Conservation (phyloP, 2,113 vertebrate genomes). For the Camarhynchus parvulus region DNA sequence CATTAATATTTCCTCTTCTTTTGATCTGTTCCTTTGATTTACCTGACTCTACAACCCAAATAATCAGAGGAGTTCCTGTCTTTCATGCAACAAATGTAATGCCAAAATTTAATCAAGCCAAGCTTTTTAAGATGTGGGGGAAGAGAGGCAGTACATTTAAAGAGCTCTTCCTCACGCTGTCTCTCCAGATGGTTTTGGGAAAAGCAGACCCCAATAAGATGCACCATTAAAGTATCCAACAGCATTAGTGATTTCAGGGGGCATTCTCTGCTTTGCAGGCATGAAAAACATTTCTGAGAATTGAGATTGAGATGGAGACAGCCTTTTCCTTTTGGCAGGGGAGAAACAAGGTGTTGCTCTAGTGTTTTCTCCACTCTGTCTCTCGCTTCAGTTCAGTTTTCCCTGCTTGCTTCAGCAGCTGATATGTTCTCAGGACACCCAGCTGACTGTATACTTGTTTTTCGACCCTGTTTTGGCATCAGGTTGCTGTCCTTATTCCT, state of each 20-base stretch:
- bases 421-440: background rate
- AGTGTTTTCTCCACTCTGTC: accelerated
- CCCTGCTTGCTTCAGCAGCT: background rate
- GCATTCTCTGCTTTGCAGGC: background rate
- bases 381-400: background rate
- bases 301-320: background rate
- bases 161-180: background rate
- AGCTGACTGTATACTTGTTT: conserved; percentile 35
- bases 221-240: background rate
- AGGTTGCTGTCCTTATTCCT: conserved; percentile 26
- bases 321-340: background rate
- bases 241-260: background rate
- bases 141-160: background rate
- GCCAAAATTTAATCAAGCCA: conserved; percentile 66
- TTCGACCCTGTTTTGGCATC: conserved; percentile 36
- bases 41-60: conserved; percentile 56
- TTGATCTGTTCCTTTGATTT: conserved; percentile 71
- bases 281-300: background rate
- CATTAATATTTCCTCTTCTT: conserved; percentile 66
- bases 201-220: background rate
- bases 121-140: background rate
- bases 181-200: background rate
- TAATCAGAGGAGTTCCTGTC: conserved; percentile 65
- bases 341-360: background rate
- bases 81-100: conserved; percentile 64